These are phyloP conservation scores for Drosophila silvestris DNA, from an alignment of 2,888 invertebrate species.

Conservation along the genomic window DNA sequence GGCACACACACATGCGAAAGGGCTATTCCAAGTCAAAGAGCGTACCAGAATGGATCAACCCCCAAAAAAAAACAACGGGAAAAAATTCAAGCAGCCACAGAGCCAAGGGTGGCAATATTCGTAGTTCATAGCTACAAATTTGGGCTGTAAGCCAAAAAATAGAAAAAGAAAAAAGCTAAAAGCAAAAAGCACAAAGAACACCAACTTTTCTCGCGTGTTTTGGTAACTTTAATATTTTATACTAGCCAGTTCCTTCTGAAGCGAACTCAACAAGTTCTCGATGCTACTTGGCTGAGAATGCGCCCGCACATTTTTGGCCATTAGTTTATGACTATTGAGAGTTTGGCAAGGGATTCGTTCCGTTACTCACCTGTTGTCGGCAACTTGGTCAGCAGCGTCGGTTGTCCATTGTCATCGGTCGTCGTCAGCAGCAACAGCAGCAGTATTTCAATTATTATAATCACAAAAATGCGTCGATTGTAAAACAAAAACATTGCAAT, in stretches of 20 bases:
- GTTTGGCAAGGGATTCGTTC: constrained; percentile 30
- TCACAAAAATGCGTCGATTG: constrained; percentile 88
- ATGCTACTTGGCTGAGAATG: constrained; percentile 48
- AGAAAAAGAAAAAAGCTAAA: not conserved
- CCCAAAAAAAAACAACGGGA: constrained; percentile 34
- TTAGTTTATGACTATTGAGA: constrained; percentile 71
- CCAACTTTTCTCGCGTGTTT: constrained; percentile 75
- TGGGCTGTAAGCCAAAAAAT: constrained; percentile 44
- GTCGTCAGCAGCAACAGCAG: constrained; percentile 78
- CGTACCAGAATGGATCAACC: constrained; percentile 54
- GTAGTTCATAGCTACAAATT: constrained; percentile 7
- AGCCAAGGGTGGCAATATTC: constrained; percentile 37
- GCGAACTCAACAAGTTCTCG: constrained; percentile 67
- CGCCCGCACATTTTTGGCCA: constrained; percentile 61
- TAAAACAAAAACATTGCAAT: constrained; percentile 91
- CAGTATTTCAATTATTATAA: constrained; percentile 86
- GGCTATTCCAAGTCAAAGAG: constrained; percentile 49
- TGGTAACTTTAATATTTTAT: constrained; percentile 76
- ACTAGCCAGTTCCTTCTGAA: constrained; percentile 61
- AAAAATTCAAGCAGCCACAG: constrained; percentile 12
- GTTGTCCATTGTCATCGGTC: constrained; percentile 76
- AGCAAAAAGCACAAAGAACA: not conserved
- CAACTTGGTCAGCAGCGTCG: constrained; percentile 72
- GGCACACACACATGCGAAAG: constrained; percentile 68
- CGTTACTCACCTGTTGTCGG: constrained; percentile 80